Base-by-base conservation (phyloP, 2,797 vertebrate genomes). In the Sitta carolinensis region DNA sequence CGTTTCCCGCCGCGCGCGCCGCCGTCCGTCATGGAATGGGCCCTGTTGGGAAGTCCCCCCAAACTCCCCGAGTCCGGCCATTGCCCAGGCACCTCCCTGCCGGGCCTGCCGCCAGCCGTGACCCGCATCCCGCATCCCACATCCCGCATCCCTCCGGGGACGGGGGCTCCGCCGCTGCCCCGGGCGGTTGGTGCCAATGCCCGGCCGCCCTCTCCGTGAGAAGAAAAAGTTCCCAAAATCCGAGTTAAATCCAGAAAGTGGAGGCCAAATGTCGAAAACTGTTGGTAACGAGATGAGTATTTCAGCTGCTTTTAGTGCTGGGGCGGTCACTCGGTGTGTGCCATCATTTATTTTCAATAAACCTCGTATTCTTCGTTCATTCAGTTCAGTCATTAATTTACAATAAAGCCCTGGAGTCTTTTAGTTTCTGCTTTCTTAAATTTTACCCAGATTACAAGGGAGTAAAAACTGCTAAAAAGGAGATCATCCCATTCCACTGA, bases 401-500 rank as follows among this genome's bases (percentile, higher is more conserved):
- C 47, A 43, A 3, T 21, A 43, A 43, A 74, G 23, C 20, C 11
- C 0, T 30, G 21, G 17, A 30, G 29, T 63, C 1, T 52, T 81
- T 57, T 43, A 26, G 42, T 45, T 55, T 66, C n/a, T 51, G 32
- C 50, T 48, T 63, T 51, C 25, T 58, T 38, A 68, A 29, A 19
- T 73, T 66, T 76, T 30, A 51, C 62, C 13, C 18, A 25, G 40
- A 16, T 55, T 29, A 2, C 16, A 76, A 38, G 4, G 18, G 48
- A 18, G 25, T 17, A 9, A 34, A 64, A 85, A 52, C 42, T 23
- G 5, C n/a, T 76, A 42, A 26, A 64, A 64, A 17, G 9, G n/a
- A 79, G 16, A 43, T 40, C 25, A 47, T 45, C 30, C 20, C 1
- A 0, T 7, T 70, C 48, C 38, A 30, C 1, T 0, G 0, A 42